Evolutionary conservation across 2,113 vertebrate genomes (phyloP).

Genomic region (Phyllostomus hastatus): DNA sequence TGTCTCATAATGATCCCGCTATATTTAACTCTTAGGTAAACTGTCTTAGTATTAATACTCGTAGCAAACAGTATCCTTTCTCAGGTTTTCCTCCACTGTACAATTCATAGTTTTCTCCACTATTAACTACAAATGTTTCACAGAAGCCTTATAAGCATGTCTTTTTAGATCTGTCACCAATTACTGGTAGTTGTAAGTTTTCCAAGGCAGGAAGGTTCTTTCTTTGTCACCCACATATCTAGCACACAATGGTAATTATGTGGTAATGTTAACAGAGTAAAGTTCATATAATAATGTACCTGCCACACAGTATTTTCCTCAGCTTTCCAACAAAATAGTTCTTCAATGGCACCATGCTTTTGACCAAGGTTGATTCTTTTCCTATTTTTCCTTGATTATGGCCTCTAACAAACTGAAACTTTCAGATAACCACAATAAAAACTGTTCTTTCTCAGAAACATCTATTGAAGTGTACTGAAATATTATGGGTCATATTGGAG

Average conservation of each 20-base stretch:
- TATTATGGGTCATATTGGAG: neutral
- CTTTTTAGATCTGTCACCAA: neutral
- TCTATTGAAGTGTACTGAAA: neutral
- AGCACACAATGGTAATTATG: neutral
- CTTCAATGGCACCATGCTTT: neutral
- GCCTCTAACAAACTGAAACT: neutral
- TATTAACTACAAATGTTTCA: neutral
- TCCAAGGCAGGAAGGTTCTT: neutral
- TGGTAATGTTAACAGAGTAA: neutral
- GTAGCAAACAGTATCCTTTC: neutral
- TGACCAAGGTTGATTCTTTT: neutral
- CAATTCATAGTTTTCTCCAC: neutral
- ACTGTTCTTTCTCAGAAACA: neutral
- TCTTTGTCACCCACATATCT: neutral
- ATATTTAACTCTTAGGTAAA: neutral
- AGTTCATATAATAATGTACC: neutral
- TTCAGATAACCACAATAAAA: neutral
- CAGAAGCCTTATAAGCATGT: neutral
- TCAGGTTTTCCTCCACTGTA: neutral
- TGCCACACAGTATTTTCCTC: neutral
- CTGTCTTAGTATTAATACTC: neutral
- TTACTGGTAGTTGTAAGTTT: neutral
- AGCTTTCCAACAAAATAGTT: neutral
- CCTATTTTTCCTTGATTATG: neutral
- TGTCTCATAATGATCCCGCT: neutral